Percentiles rank a stretch among this genome's conserved stretches.
These are phyloP conservation scores for Psittacara wagleri DNA, from an alignment of 2,113 vertebrate genomes.

Conservation along the genomic window DNA sequence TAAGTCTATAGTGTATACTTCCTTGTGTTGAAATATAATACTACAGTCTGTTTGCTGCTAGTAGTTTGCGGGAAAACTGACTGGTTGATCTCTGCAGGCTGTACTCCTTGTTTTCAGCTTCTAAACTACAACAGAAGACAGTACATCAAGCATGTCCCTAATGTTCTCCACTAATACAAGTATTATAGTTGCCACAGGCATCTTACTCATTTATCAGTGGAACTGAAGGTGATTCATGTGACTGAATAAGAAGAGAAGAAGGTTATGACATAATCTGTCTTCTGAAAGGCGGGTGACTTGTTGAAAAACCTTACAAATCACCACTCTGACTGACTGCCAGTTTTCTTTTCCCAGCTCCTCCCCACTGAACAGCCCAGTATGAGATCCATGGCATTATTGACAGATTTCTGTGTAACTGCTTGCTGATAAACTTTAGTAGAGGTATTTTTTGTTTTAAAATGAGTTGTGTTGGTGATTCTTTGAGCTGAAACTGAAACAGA, in stretches of 20 bases:
- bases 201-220: background rate
- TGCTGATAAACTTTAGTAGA: background rate
- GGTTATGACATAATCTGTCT: background rate
- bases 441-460: background rate
- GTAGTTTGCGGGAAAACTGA: background rate
- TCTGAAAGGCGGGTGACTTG: background rate
- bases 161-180: background rate
- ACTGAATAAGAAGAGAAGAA: background rate
- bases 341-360: background rate
- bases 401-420: background rate
- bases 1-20: background rate
- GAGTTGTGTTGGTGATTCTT: background rate
- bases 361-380: background rate
- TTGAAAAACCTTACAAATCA: slow-evolving; percentile 12
- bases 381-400: background rate
- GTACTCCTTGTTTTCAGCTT: background rate
- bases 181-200: background rate
- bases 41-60: background rate
- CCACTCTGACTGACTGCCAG: background rate
- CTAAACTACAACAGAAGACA: background rate
- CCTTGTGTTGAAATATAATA: background rate
- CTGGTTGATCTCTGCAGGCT: background rate
- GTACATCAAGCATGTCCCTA: background rate
- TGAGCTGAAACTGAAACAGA: background rate
- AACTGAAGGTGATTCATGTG: background rate